Evolutionary conservation across 2,797 vertebrate species (phyloP).

Genomic region (Notoglanidium macrostoma): DNA sequence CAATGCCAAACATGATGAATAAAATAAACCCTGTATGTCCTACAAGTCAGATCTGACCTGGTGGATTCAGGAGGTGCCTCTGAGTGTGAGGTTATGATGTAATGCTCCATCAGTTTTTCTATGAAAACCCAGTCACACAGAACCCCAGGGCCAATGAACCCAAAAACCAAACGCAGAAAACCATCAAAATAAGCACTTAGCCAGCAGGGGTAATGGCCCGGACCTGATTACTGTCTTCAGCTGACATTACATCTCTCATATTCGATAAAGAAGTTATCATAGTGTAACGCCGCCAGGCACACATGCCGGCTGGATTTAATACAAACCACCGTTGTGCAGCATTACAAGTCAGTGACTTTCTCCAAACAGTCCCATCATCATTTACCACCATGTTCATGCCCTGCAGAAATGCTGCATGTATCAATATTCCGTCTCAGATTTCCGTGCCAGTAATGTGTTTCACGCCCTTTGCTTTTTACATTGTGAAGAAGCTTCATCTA

Average conservation of each 20-base stretch:
- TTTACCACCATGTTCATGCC: conserved; percentile 31
- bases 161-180: conserved; percentile 41
- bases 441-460: conserved; percentile 10
- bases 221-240: conserved; percentile 56
- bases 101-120: conserved; percentile 45
- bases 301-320: conserved; percentile 47
- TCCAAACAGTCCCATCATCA: conserved; percentile 46
- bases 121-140: conserved; percentile 45
- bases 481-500: not conserved
- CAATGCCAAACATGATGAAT: not conserved
- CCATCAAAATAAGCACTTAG: conserved; percentile 57
- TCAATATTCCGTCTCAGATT: conserved; percentile 27
- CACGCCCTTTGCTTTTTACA: not conserved
- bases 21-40: not conserved
- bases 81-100: conserved; percentile 4
- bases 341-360: conserved; percentile 50
- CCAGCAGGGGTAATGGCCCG: conserved; percentile 56
- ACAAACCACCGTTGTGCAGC: conserved; percentile 44
- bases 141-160: conserved; percentile 48
- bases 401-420: conserved; percentile 47
- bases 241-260: conserved; percentile 46
- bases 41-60: conserved; percentile 2
- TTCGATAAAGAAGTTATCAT: conserved; percentile 56
- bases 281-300: conserved; percentile 49
- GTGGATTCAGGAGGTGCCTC: not conserved